These are phyloP conservation scores for Scylla paramamosain DNA, from an alignment of 1,140 invertebrate species.

Conservation along the genomic window DNA sequence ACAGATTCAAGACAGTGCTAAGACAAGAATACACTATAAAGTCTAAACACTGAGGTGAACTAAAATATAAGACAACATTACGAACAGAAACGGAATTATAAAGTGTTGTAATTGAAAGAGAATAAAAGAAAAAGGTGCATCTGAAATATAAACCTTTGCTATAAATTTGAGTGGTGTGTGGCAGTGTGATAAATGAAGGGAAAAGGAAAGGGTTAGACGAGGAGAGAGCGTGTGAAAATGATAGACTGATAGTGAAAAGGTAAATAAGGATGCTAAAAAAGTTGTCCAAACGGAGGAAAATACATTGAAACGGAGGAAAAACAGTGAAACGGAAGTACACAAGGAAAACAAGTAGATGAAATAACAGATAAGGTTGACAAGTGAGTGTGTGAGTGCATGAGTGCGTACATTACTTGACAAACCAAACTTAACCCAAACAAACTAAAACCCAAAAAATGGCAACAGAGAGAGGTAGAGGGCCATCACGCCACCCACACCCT, in stretches of 20 bases:
- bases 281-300: too few species aligned
- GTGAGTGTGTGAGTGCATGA: not conserved
- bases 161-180: not conserved
- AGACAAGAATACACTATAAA: not conserved
- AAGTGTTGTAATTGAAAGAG: not conserved
- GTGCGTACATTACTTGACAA: not conserved
- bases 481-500: not conserved
- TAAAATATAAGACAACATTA: not conserved
- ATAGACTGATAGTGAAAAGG: too few species aligned
- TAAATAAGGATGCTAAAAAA: too few species aligned
- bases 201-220: not conserved
- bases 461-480: slow-evolving; percentile 38
- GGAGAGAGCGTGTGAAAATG: too few species aligned
- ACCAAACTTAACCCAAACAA: not conserved
- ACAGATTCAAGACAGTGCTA: not conserved
- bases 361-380: not conserved
- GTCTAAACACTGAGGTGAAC: not conserved
- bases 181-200: not conserved
- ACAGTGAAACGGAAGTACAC: not conserved
- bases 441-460: slow-evolving; percentile 51
- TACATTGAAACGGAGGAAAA: too few species aligned
- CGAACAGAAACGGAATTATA: not conserved
- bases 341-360: not conserved
- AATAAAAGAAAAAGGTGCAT: not conserved
- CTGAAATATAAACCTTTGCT: not conserved